Conservation (phyloP, 2,888 invertebrate species). For the Lasioglossum oenotherae region DNA sequence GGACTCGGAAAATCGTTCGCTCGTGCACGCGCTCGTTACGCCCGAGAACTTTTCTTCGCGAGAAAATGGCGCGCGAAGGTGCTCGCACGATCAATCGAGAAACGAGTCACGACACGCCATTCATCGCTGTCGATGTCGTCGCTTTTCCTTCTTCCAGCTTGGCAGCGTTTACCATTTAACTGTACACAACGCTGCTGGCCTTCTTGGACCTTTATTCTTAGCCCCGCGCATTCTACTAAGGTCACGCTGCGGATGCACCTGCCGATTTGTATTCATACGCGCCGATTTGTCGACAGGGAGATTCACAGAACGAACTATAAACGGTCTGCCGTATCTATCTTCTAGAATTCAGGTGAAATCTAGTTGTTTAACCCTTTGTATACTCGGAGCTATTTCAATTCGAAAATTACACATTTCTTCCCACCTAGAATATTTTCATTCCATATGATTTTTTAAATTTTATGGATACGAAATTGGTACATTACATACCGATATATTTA, state of each 20-base stretch:
- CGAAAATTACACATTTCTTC: too few species aligned
- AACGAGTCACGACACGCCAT: slow-evolving; percentile 51
- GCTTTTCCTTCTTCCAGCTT: slow-evolving; percentile 36
- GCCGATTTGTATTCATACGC: not conserved
- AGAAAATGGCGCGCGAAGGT: slow-evolving; percentile 24
- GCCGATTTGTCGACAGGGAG: not conserved
- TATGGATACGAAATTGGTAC: too few species aligned
- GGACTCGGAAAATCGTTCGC: not conserved
- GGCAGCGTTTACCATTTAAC: slow-evolving; percentile 47
- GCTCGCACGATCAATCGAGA: slow-evolving; percentile 27
- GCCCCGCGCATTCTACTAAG: not conserved
- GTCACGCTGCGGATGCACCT: not conserved
- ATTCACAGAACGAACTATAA: not conserved
- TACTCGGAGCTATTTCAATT: too few species aligned
- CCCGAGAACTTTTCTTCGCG: slow-evolving; percentile 13
- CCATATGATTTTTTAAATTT: too few species aligned
- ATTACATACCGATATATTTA: too few species aligned
- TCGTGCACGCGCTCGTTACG: slow-evolving; percentile 19
- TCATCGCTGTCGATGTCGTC: slow-evolving; percentile 41
- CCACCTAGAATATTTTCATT: too few species aligned
- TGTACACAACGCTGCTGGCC: slow-evolving; percentile 35
- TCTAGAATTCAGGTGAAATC: not conserved
- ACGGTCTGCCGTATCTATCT: not conserved
- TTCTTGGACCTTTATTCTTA: slow-evolving; percentile 24
- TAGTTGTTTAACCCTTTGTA: not conserved